Percentiles rank a stretch among this genome's conserved stretches.
phyloP scores from a whole-genome alignment of 2,113 vertebrate species.

The Puma concolor region DNA sequence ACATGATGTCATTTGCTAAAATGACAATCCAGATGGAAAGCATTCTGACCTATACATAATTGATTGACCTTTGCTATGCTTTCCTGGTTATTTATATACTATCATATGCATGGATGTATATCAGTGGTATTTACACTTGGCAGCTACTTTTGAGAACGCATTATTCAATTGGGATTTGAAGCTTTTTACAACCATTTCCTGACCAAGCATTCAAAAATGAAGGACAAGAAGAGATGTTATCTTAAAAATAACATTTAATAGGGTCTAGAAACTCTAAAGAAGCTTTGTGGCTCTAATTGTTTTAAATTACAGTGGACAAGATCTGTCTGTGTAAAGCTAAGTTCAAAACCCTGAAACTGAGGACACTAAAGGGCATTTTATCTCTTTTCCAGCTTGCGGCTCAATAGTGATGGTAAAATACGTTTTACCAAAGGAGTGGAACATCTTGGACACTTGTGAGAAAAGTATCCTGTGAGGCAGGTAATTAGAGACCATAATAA shows the following conservation, averaged over 20 bases:
- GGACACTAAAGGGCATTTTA: background rate
- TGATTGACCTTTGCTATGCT: constrained; percentile 75
- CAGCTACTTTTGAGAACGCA: constrained; percentile 77
- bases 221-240: constrained; percentile 61
- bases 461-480: background rate
- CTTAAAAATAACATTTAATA: constrained; percentile 66
- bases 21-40: constrained; percentile 78
- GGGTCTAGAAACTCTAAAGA: constrained; percentile 34
- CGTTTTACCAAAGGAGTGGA: background rate
- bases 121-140: constrained; percentile 79
- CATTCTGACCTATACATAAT: constrained; percentile 74
- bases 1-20: constrained; percentile 79
- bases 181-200: constrained; percentile 72
- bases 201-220: constrained; percentile 67
- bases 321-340: background rate
- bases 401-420: background rate
- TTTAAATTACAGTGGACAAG: constrained; percentile 49
- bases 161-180: constrained; percentile 77
- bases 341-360: constrained; percentile 48
- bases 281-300: background rate
- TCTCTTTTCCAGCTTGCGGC: background rate
- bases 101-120: constrained; percentile 77
- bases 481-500: constrained; percentile 36
- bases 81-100: constrained; percentile 77
- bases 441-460: background rate